Evolutionary conservation across 2,888 invertebrate species (phyloP), one percentile per base, ranked within the genome.

Genomic region (Lamellibrachia satsuma): DNA sequence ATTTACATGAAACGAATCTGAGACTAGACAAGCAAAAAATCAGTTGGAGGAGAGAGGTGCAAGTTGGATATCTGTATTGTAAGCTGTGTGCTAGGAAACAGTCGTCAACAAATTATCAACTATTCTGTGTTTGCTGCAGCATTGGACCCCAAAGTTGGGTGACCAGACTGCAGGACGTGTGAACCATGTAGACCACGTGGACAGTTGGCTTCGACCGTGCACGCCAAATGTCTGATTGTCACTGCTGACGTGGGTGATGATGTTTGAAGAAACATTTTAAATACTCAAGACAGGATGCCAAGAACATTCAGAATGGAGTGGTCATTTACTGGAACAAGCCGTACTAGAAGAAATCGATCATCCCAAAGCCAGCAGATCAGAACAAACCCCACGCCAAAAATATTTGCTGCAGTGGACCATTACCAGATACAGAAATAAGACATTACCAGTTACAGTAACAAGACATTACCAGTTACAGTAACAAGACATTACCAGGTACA

Each of bases 91-190:
- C 39, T 39, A 75, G 6, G 75, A 22, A 75, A 6, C n/a, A 75
- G 2, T 15, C 22, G 22, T n/a, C 4, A 22, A 22, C 22, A 6
- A 75, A 22, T 75, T 22, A 75, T 22, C 75, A 4, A 22, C 75
- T 4, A 39, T 39, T 39, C 39, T 39, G 15, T 75, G 75, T 22
- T 22, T 75, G 15, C 22, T 75, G 22, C n/a, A 75, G 75, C 22
- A 75, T 75, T 75, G 75, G 75, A 75, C 75, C 75, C 75, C 75
- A 75, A 22, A 75, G 75, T 75, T 75, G 75, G 75, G 75, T 75
- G 75, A 75, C 75, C 75, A 15, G 75, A n/a, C 75, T 75, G 4
- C 22, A 75, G n/a, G 75, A 75, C 75, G 22, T 22, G 75, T 75
- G 75, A 75, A 6, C 22, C 6, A 75, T n/a, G 15, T 75, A 75